Percentiles rank a stretch among this genome's conserved stretches.
These are phyloP conservation scores for Epicampocera succincta DNA, from an alignment of 2,888 invertebrate genomes.

Conservation along the genomic window DNA sequence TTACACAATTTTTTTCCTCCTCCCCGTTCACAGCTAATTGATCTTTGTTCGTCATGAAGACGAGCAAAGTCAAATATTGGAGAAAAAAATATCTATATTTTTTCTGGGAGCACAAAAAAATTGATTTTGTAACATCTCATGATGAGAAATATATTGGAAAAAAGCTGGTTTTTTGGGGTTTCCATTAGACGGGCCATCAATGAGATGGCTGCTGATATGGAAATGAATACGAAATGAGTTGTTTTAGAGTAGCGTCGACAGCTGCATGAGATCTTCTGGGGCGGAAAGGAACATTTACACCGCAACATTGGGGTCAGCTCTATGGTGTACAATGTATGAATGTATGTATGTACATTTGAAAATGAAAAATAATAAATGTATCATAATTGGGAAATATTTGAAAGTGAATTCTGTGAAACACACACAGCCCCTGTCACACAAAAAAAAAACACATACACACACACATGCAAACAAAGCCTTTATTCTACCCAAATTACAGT, in stretches of 20 bases:
- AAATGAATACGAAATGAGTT: conserved; percentile 13
- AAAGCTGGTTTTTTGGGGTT: background rate
- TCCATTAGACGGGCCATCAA: background rate
- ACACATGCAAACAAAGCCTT: too few species aligned
- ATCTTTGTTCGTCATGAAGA: conserved; percentile 43
- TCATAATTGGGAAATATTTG: too few species aligned
- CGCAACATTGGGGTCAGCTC: too few species aligned
- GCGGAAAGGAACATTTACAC: background rate
- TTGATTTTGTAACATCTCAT: conserved; percentile 40
- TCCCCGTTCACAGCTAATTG: conserved; percentile 60
- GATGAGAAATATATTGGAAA: conserved; percentile 28
- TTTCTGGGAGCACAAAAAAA: background rate
- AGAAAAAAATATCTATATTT: background rate
- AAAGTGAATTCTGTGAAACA: too few species aligned
- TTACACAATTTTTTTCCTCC: conserved; percentile 9
- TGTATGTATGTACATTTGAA: too few species aligned
- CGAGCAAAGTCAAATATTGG: conserved; percentile 1
- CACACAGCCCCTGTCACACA: too few species aligned
- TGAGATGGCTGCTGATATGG: conserved; percentile 2
- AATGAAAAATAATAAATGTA: too few species aligned
- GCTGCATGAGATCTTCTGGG: conserved; percentile 11
- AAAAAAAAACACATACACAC: too few species aligned
- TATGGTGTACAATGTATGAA: too few species aligned
- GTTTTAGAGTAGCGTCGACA: background rate
- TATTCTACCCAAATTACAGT: too few species aligned